Evolutionary conservation across 2,888 invertebrate genomes (phyloP), one percentile per base, ranked within the genome.

Genomic region (Alloscopus bannaensis): DNA sequence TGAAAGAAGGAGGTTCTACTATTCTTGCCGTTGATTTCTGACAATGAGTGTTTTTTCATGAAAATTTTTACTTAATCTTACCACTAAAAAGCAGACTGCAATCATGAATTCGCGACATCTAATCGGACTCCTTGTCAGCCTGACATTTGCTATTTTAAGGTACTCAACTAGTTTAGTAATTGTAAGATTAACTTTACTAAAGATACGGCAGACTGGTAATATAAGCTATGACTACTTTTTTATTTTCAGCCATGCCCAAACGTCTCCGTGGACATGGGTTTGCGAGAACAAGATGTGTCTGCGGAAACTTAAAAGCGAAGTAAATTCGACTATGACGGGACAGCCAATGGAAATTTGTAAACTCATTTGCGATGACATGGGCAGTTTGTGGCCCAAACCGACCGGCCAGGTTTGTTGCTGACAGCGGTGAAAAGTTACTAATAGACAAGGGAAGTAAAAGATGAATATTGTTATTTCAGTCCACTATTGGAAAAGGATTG

Each of bases 331-430:
- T 6, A 47, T 50, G 8, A 0, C 36, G 3, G 62, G 68, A n/a
- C 8, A 18, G 18, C 47, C 72, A 3, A 40, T 92, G 78, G 90
- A 91, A 70, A 89, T 91, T 42, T 94, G 94, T 84, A 90, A 93
- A 22, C 89, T 93, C 1, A 91, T 91, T 0, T 94, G 94, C 84
- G 93, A 93, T 0, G 88, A 90, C 29, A 91, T 91, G 82, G 93
- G 93, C 0, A 90, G 91, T 0, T 88, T 94, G 4, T 94, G 93
- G 93, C 94, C 94, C 0, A 88, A 89, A 84, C 94, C 94, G 0
- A 91, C 91, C 0, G 90, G 86, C 8, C n/a, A n/a, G n/a, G n/a
- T n/a, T n/a, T n/a, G n/a, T n/a, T n/a, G 22, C 68, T 3, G 80
- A 82, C 31, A 70, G 70, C 13, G 2, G n/a, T 8, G 4, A 42